Conservation (phyloP, 2,888 invertebrate genomes). For the Leucoma salicis region DNA sequence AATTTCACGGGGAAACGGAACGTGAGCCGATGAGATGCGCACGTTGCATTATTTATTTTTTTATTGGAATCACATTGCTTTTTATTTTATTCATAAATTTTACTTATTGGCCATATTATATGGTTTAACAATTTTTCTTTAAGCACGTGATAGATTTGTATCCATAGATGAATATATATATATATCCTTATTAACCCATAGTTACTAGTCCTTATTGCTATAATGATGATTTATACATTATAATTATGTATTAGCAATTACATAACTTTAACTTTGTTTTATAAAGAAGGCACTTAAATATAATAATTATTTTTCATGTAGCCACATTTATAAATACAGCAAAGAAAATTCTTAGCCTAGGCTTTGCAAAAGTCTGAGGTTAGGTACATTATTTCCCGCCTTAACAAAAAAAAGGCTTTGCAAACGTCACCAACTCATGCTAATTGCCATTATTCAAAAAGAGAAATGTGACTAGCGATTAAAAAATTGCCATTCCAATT, state of each 20-base stretch:
- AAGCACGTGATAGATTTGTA: too few species aligned
- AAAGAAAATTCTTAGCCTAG: constrained; percentile 21
- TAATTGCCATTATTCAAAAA: too few species aligned
- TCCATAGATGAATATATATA: too few species aligned
- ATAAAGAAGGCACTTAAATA: constrained; percentile 18
- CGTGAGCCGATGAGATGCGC: constrained; percentile 15
- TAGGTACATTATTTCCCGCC: too few species aligned
- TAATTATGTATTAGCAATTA: too few species aligned
- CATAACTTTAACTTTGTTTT: too few species aligned
- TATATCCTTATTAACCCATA: too few species aligned
- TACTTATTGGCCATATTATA: neutral
- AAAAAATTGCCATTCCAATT: constrained; percentile 27
- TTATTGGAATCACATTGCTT: neutral
- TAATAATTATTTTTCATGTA: constrained; percentile 9
- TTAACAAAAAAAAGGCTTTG: too few species aligned
- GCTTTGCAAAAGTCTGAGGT: constrained; percentile 16
- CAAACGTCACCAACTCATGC: constrained; percentile 29
- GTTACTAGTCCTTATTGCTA: too few species aligned
- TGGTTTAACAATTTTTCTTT: neutral
- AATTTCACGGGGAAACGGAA: constrained; percentile 34
- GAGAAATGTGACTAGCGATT: constrained; percentile 24
- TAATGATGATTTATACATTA: too few species aligned
- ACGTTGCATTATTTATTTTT: too few species aligned
- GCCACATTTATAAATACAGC: constrained; percentile 15
- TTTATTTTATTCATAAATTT: constrained; percentile 17